Evolutionary conservation across 2,888 invertebrate species (phyloP).

Genomic region (Andrena bucephala): DNA sequence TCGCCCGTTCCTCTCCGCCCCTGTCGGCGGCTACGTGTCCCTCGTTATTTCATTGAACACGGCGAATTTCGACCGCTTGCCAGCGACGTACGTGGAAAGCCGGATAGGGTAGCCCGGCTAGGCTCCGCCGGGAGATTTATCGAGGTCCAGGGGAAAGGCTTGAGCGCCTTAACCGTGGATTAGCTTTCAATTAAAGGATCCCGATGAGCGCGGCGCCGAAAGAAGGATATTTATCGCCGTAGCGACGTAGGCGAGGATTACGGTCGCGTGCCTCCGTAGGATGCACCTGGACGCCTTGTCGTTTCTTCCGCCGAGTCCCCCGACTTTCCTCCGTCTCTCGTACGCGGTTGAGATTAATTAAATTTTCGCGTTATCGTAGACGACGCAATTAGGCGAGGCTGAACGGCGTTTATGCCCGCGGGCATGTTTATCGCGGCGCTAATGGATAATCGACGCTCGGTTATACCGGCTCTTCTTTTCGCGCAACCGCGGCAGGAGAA

Average conservation of each 20-base stretch:
- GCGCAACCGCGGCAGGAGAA: neutral
- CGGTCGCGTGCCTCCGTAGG: conserved; percentile 44
- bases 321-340: neutral
- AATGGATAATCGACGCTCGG: conserved; percentile 31
- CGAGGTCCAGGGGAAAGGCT: conserved; percentile 62
- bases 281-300: conserved; percentile 69
- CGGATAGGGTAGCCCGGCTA: neutral
- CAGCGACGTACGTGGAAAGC: conserved; percentile 14
- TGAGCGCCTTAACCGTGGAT: conserved; percentile 76
- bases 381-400: neutral
- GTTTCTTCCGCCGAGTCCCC: neutral
- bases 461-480: conserved; percentile 21
- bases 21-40: neutral
- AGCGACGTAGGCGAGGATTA: conserved; percentile 64
- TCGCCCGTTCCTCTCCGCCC: conserved; percentile 46
- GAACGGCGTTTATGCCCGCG: neutral
- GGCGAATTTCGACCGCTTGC: neutral
- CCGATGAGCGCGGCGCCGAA: conserved; percentile 71
- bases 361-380: neutral
- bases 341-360: conserved; percentile 10
- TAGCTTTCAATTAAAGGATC: conserved; percentile 81
- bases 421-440: conserved; percentile 21
- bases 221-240: conserved; percentile 77
- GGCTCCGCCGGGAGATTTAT: conserved; percentile 74
- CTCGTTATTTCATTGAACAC: conserved; percentile 19